phyloP scores from a whole-genome alignment of 2,888 invertebrate genomes.

The Drosophila hamatofila region DNA sequence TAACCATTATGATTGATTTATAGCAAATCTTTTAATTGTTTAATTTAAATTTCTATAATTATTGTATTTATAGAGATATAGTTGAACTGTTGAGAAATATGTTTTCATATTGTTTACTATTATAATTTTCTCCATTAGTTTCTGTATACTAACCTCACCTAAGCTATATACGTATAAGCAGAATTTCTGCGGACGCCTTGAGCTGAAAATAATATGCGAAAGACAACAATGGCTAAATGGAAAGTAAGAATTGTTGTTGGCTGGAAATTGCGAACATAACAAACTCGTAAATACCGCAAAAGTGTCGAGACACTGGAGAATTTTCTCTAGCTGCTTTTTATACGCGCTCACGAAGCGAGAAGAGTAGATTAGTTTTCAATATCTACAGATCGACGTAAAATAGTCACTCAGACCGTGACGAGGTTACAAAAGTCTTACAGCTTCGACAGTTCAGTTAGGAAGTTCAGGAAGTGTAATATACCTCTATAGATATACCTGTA shows the following conservation, averaged over 20 bases:
- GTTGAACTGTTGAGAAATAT: not conserved
- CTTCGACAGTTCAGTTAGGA: not conserved
- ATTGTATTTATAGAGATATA: not conserved
- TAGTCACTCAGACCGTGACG: no score
- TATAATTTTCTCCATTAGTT: not conserved
- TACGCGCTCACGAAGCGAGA: not conserved
- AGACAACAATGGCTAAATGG: conserved; percentile 14
- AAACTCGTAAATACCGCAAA: conserved; percentile 43
- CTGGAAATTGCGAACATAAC: conserved; percentile 21
- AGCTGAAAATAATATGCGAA: conserved; percentile 20
- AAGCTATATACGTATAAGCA: not conserved
- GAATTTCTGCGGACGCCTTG: conserved; percentile 16
- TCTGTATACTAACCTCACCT: not conserved
- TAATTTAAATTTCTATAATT: no score
- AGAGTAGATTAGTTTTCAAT: not conserved
- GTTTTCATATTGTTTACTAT: not conserved
- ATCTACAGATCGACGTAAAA: not conserved
- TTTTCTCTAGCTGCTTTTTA: conserved; percentile 32
- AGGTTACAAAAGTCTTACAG: not conserved
- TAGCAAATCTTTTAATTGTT: not conserved
- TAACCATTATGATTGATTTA: no score
- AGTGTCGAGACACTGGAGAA: conserved; percentile 40
- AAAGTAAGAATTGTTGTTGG: conserved; percentile 28
- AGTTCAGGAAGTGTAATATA: no score
- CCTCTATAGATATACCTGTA: no score